Percentiles rank a stretch among this genome's conserved stretches.
Evolutionary conservation across 2,113 vertebrate species (phyloP).

Genomic region (Illadopsis cleaveri): DNA sequence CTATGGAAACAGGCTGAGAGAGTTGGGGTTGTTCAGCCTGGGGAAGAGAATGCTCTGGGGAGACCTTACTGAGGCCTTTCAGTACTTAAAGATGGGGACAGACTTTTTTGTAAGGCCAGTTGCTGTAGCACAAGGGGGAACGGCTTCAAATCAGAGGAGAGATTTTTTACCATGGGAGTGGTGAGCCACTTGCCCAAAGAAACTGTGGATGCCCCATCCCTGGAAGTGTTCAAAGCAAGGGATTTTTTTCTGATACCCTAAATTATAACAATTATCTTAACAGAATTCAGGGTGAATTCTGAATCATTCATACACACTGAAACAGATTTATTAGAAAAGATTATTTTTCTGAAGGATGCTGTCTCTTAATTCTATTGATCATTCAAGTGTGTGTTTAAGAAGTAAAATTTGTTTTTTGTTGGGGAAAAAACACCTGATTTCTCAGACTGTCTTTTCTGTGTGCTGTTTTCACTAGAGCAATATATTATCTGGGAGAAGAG

Average conservation of each 20-base stretch:
- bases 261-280: neutral
- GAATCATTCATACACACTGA: neutral
- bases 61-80: neutral
- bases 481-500: neutral
- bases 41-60: neutral
- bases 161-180: neutral
- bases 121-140: neutral
- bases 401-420: neutral
- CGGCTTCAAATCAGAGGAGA: neutral
- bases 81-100: neutral
- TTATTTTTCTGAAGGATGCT: neutral
- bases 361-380: neutral
- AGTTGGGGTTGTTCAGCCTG: neutral
- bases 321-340: neutral
- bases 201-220: neutral
- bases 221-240: neutral
- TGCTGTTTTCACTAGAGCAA: neutral
- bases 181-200: neutral
- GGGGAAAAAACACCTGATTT: accelerated
- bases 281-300: neutral
- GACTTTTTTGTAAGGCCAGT: neutral
- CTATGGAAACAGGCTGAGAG: neutral
- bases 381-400: neutral
- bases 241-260: neutral
- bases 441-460: neutral